Evolutionary conservation across 2,113 vertebrate species (phyloP).

Genomic region (Austrofundulus limnaeus): DNA sequence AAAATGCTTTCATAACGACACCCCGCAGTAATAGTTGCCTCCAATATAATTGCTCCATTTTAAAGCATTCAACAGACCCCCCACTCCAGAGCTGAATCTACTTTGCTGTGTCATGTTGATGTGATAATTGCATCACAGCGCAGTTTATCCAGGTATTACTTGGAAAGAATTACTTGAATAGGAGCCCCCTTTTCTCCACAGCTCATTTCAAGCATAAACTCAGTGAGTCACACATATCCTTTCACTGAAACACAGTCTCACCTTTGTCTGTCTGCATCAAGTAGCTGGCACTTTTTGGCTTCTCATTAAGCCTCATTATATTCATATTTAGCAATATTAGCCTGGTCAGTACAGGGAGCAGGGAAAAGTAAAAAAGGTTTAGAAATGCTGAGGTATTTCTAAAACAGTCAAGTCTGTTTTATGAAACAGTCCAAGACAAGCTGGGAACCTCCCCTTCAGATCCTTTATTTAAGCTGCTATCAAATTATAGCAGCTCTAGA

Average conservation of each 20-base stretch:
- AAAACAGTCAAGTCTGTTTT: constrained; percentile 46
- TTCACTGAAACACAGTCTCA: constrained; percentile 45
- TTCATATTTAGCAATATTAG: constrained; percentile 67
- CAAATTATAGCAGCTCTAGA: constrained; percentile 14
- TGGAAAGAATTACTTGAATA: constrained; percentile 12
- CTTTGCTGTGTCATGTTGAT: not conserved
- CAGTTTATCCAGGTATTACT: constrained; percentile 7
- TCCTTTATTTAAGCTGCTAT: constrained; percentile 24
- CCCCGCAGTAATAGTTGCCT: not conserved
- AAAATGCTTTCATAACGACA: not conserved
- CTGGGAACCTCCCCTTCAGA: constrained; percentile 44
- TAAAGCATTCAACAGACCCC: not conserved
- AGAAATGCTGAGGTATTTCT: constrained; percentile 29
- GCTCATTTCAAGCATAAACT: constrained; percentile 36
- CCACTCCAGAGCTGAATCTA: not conserved
- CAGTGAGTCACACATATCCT: constrained; percentile 38
- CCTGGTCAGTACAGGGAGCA: constrained; percentile 44
- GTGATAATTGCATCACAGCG: not conserved
- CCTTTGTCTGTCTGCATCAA: constrained; percentile 34
- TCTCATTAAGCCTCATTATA: constrained; percentile 71
- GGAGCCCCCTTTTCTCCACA: constrained; percentile 15
- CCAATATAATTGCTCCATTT: not conserved
- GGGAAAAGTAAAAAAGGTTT: constrained; percentile 45
- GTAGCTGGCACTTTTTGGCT: constrained; percentile 40
- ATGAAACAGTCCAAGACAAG: constrained; percentile 31